Base-by-base conservation (phyloP, 2,113 vertebrate genomes). In the Eulemur macaco region DNA sequence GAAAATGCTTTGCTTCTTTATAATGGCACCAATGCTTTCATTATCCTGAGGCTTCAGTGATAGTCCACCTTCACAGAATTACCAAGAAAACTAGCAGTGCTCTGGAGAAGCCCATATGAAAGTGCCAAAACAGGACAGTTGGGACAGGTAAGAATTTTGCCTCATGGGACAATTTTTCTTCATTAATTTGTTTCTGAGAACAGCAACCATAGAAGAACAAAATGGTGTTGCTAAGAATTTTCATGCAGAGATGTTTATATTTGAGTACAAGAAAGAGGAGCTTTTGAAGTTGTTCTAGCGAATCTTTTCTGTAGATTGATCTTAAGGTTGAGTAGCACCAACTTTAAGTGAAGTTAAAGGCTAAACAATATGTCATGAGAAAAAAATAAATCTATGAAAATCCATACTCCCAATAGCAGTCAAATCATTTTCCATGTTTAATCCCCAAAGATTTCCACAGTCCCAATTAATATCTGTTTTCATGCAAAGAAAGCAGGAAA, bases 401-500 rank as follows among this genome's bases (percentile, higher is more conserved):
- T 27, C 31, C 27, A 50, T 47, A 76, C 27, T 84, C 17, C 21
- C 91, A 74, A 96, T 85, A 78, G 39, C 78, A 93, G 29, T 78
- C 87, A 90, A 94, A 85, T 85, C 1, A 47, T 78, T 92, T 89
- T 42, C 25, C 0, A 84, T 8, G 17, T 21, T 1, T 34, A 86
- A 80, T 80, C 17, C 15, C 11, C 31, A 93, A 89, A 93, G 42
- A 17, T 91, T 86, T 96, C 29, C 20, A 81, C 27, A 68, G 29
- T 85, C n/a, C 37, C 80, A 95, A 71, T 86, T 91, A 91, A 60
- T 90, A 94, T 80, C 74, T 94, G 84, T 82, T 94, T 95, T 68
- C 86, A 89, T 84, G 92, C 25, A 89, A 95, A 83, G 29, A 77
- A 94, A 93, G 10, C 25, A 58, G 52, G 2, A 52, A 74, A 91